Conservation (phyloP, 2,113 vertebrate genomes). For the Anser brachyrhynchus region DNA sequence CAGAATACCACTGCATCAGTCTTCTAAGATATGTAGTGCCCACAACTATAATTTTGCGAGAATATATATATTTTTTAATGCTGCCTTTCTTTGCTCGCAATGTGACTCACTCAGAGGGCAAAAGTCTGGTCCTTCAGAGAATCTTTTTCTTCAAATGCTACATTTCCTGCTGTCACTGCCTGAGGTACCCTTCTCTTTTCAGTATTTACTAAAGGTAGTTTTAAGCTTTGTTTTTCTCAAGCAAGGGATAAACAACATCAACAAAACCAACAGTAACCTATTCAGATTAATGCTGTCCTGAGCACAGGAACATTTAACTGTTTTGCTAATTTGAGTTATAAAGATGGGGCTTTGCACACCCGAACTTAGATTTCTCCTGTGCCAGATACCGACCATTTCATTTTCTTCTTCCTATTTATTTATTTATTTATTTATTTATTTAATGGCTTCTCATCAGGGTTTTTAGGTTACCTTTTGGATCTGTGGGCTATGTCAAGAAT, state of each 20-base stretch:
- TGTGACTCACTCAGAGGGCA: background rate
- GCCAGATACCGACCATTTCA: background rate
- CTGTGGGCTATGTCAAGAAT: background rate
- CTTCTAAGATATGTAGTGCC: background rate
- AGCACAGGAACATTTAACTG: background rate
- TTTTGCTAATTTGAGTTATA: background rate
- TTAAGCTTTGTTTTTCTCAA: background rate
- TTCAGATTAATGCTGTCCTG: background rate
- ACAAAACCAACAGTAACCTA: background rate
- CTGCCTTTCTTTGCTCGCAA: background rate
- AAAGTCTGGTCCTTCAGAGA: background rate
- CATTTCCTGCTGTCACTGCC: background rate
- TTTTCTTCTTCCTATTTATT: background rate
- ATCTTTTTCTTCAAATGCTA: background rate
- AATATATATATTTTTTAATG: background rate
- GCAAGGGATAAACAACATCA: background rate
- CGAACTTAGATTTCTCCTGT: background rate
- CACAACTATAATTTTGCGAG: fast-evolving
- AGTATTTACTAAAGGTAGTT: background rate
- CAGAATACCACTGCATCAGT: background rate
- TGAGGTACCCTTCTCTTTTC: background rate
- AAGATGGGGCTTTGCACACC: background rate
- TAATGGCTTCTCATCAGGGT: background rate
- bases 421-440: background rate
- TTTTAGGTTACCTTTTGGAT: background rate